Base-by-base conservation (phyloP, 2,113 vertebrate species). In the Tupaia chinensis region DNA sequence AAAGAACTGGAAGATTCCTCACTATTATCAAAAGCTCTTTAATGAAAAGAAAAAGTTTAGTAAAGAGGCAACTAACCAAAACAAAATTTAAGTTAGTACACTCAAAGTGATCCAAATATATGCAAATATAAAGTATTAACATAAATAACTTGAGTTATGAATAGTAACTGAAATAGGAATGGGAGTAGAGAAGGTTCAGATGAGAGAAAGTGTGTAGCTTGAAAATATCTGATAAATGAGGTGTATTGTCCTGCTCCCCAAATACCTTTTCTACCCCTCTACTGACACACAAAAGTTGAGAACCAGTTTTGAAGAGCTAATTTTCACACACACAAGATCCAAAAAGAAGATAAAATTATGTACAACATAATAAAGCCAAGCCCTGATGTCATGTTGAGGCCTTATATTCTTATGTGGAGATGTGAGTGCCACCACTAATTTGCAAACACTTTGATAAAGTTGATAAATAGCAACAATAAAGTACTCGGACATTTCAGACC, bases 251-350 rank as follows among this genome's bases (percentile, higher is more conserved):
- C 23, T 89, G 79, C 23, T 20, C 25, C 27, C 9, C 9, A 56
- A 82, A 70, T 84, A 29, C 7, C 1, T 23, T 23, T 34, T 19
- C 17, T 1, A 44, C 25, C 34, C 5, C 9, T 1, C 7, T 6
- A 3, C 0, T 0, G 1, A 60, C 1, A 17, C 53, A 63, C 17
- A 66, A 15, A 84, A 2, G 3, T 7, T 93, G 79, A 69, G 65
- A 89, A 91, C 25, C 70, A 72, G 61, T 20, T n/a, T 77, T 74
- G 25, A 93, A 76, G n/a, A 96, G 54, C n/a, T 32, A 76, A 77
- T 93, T 54, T 70, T 97, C n/a, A 34, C 68, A 53, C 14, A 54
- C 53, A 91, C 20, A 94, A 77, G n/a, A 77, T 66, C 73, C 29
- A 23, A 60, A 84, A 82, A 25, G 32, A 93, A 87, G 13, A 87